Evolutionary conservation across 2,113 vertebrate genomes (phyloP), one percentile per base, ranked within the genome.

Genomic region (Girardinichthys multiradiatus): DNA sequence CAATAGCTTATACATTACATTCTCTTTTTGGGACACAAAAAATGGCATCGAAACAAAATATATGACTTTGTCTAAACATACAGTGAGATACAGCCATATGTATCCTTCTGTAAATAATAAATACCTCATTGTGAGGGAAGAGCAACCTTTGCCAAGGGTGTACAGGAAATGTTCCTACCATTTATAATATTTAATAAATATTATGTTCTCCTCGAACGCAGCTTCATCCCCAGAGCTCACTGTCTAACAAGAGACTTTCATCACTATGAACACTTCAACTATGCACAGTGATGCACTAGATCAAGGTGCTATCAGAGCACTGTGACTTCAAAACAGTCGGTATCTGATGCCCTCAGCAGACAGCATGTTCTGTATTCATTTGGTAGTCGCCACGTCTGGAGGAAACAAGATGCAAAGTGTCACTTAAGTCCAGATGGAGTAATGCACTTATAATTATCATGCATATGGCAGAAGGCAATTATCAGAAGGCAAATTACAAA

Each of bases 71-170:
- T 79, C 90, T 86, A 87, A 78, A 75, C 42, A 78, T 21, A 42
- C 15, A 35, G 31, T n/a, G 62, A 70, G 77, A 92, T 88, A 87
- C 84, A 86, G 67, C 42, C 64, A 79, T 63, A 72, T 81, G 81
- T 86, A 90, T 92, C 86, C 45, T 26, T 84, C 72, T 90, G 82
- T 87, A 88, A 82, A 90, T 89, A 91, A 91, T 92, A 93, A 89
- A 88, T 88, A 86, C 92, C 93, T 94, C 92, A 94, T 85, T 94
- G 91, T 94, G 91, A 94, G 93, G 94, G 89, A 92, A 90, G 68
- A 89, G 79, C 68, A 82, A 79, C 89, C 89, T 92, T 90, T 90
- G 83, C 80, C 80, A 92, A 91, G 90, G 82, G 28, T 85, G 68
- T 79, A 89, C 76, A 91, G 85, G 89, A 86, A 86, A 86, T 79